Conservation (phyloP, 92 coral and sea anemone species). For the Zoanthus sansibaricus region DNA sequence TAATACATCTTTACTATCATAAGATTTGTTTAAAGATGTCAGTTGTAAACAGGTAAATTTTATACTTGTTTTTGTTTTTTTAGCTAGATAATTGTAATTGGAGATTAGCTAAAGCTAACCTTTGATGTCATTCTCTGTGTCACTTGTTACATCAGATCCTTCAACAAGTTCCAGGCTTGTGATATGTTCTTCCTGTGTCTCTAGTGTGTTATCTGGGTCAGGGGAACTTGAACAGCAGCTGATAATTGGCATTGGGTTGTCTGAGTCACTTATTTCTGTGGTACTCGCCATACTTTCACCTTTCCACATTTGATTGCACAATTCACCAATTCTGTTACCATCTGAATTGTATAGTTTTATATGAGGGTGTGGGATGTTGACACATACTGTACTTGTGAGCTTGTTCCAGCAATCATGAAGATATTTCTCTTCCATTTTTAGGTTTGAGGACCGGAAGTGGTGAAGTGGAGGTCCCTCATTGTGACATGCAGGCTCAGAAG, state of each 20-base stretch:
- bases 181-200: neutral
- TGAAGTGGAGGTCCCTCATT: slow-evolving; percentile 38
- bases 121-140: neutral
- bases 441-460: slow-evolving; percentile 46
- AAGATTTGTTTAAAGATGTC: neutral
- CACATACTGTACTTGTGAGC: neutral
- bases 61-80: neutral
- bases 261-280: slow-evolving; percentile 1
- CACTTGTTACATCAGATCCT: neutral
- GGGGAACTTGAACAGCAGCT: neutral
- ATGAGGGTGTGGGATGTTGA: slow-evolving; percentile 34
- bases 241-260: neutral
- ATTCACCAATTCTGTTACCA: slow-evolving; percentile 21
- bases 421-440: slow-evolving; percentile 29
- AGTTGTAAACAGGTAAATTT: neutral
- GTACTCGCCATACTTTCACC: neutral
- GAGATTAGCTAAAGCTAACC: neutral
- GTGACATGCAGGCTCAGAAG: slow-evolving; percentile 12
- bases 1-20: neutral
- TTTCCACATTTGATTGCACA: slow-evolving; percentile 20
- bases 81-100: neutral
- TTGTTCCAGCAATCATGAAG: slow-evolving; percentile 39
- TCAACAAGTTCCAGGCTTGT: slow-evolving; percentile 6
- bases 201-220: neutral
- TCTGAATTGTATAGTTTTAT: slow-evolving; percentile 25